These are phyloP conservation scores for Gymnocephalus cernua DNA, from an alignment of 2,113 vertebrate genomes.

Conservation along the genomic window DNA sequence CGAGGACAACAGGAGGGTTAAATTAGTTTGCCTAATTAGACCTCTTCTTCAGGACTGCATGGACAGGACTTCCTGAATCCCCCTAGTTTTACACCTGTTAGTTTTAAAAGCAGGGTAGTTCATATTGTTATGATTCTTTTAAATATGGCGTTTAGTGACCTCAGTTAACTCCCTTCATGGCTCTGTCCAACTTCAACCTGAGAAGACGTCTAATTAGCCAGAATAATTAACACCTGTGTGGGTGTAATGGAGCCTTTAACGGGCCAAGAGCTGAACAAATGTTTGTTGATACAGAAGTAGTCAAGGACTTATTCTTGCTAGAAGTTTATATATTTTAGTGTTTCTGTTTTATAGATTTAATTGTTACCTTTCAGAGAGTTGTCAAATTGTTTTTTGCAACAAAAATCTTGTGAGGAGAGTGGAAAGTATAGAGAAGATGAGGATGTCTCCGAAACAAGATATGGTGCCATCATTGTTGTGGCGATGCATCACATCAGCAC, in stretches of 20 bases:
- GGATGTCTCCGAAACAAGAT: slow-evolving; percentile 64
- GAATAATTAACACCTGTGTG: slow-evolving; percentile 25
- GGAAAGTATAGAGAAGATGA: slow-evolving; percentile 28
- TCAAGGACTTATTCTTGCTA: background rate
- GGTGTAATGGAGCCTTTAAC: background rate
- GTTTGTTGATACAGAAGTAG: background rate
- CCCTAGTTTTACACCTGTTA: background rate
- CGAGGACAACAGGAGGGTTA: too few relatives aligned
- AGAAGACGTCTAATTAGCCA: slow-evolving; percentile 8
- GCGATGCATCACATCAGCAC: slow-evolving; percentile 33
- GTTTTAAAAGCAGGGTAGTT: background rate
- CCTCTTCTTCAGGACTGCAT: background rate
- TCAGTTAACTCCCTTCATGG: background rate
- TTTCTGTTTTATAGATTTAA: background rate
- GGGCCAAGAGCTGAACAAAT: background rate
- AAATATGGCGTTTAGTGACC: background rate
- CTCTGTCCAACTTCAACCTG: background rate
- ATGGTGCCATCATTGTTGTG: slow-evolving; percentile 36
- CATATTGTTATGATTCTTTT: background rate
- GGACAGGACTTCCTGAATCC: background rate
- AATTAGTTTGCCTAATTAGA: slow-evolving; percentile 32
- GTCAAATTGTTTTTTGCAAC: background rate
- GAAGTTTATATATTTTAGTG: background rate
- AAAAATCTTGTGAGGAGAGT: background rate
- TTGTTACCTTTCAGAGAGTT: background rate